Base-by-base conservation (phyloP, 2,888 invertebrate species). In the Orthonevra nobilis region DNA sequence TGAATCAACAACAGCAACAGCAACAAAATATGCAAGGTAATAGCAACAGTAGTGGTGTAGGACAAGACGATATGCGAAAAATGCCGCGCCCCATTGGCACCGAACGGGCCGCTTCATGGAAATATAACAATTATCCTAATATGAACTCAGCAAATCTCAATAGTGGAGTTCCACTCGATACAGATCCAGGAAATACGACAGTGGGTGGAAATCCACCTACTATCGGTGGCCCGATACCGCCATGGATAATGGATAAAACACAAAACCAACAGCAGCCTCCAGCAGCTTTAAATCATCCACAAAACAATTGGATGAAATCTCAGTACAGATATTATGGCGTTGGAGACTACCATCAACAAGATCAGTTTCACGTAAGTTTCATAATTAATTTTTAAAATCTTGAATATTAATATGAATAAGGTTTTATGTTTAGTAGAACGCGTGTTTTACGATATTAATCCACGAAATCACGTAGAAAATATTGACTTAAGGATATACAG, bases 41-140 rank as follows among this genome's bases (percentile, higher is more conserved):
- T 10, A 40, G 17, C 40, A 48, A 38, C 17, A 79, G 58, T 50
- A 61, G 48, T 9, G 61, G 44, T 0, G 46, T 34, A 2, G 70
- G 70, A 9, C 82, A 82, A 30, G 89, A 89, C 70, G 89, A 89
- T 83, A 85, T 86, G 82, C 86, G 89, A 26, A 89, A 89, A 84
- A 89, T 89, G 83, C 92, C 93, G 58, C 85, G 94, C 2, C 95
- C 96, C 52, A 96, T 96, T 86, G 96, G 96, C 82, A 95, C 95
- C 0, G 96, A 95, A 89, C 91, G 96, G 84, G 88, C 88, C 7
- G 88, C 88, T 10, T 87, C 87, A 48, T 88, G 88, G 88, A 88
- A 88, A 68, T 88, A 86, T 69, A 87, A 87, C 58, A 86, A 86
- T 81, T 88, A 86, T 68, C 84, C 85, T 20, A 87, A 85, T 66